Evolutionary conservation across 2,888 invertebrate genomes (phyloP).

Genomic region (Nemoura dubitans): DNA sequence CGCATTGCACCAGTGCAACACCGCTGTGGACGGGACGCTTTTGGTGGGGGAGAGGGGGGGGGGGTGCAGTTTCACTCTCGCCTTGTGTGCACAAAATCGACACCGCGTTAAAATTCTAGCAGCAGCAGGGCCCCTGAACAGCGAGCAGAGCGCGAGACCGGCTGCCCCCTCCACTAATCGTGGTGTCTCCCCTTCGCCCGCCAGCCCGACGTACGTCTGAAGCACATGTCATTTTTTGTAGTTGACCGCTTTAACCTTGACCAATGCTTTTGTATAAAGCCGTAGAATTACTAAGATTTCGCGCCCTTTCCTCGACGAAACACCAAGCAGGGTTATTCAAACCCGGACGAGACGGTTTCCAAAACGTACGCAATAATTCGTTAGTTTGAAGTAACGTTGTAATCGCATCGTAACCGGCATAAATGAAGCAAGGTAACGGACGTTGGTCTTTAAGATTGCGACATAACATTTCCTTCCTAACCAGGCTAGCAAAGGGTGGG

Average conservation of each 20-base stretch:
- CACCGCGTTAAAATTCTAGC: not conserved
- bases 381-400: not conserved
- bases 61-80: not conserved
- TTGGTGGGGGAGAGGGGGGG: no score
- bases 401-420: not conserved
- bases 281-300: constrained; percentile 9
- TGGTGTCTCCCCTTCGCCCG: constrained; percentile 56
- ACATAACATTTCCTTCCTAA: not conserved
- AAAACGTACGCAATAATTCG: no score
- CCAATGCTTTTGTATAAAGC: constrained; percentile 15
- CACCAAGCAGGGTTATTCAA: not conserved
- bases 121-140: not conserved
- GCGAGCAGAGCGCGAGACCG: not conserved
- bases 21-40: not conserved
- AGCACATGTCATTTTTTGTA: constrained; percentile 36
- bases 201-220: constrained; percentile 53
- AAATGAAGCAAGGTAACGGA: not conserved
- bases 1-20: not conserved
- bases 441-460: not conserved
- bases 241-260: constrained; percentile 36
- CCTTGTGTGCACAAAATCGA: not conserved
- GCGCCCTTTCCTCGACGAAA: constrained; percentile 27
- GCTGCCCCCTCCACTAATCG: not conserved
- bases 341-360: not conserved
- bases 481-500: not conserved